These are phyloP conservation scores for Furnarius figulus DNA, from an alignment of 2,113 vertebrate genomes.

Conservation along the genomic window DNA sequence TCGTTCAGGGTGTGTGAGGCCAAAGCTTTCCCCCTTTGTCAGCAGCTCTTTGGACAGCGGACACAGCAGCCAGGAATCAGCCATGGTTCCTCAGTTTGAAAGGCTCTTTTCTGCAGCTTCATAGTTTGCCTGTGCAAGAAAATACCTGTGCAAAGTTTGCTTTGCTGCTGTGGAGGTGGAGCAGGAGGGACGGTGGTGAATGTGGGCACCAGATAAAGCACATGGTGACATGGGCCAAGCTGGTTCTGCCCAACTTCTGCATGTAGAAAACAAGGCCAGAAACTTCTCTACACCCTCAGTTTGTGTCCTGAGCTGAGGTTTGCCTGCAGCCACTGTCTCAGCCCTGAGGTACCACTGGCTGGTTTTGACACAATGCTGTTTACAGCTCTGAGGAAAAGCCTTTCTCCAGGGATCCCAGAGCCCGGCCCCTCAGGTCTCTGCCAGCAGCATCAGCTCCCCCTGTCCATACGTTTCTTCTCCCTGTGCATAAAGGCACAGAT, in stretches of 20 bases:
- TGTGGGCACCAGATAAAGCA: not conserved
- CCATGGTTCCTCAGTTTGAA: not conserved
- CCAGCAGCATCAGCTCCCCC: not conserved
- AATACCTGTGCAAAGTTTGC: not conserved
- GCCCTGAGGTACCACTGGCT: not conserved
- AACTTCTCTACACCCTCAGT: not conserved
- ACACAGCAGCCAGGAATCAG: not conserved
- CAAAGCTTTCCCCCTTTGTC: not conserved
- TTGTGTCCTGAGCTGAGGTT: not conserved
- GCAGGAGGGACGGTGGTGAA: not conserved
- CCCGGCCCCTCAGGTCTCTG: not conserved
- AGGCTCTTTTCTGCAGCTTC: not conserved
- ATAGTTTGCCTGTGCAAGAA: not conserved
- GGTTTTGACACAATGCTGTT: not conserved
- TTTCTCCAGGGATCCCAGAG: not conserved
- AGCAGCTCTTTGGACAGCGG: not conserved
- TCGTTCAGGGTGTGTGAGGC: accelerated
- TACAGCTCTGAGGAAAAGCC: not conserved
- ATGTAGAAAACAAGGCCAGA: accelerated
- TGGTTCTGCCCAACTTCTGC: not conserved
- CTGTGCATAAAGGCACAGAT: not conserved
- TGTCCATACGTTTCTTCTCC: not conserved
- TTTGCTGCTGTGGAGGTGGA: not conserved
- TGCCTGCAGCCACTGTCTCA: not conserved
- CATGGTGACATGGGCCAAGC: accelerated